Percentiles rank a stretch among this genome's conserved stretches.
Evolutionary conservation across 2,888 invertebrate genomes (phyloP).

Genomic region (Lamellibrachia columna): DNA sequence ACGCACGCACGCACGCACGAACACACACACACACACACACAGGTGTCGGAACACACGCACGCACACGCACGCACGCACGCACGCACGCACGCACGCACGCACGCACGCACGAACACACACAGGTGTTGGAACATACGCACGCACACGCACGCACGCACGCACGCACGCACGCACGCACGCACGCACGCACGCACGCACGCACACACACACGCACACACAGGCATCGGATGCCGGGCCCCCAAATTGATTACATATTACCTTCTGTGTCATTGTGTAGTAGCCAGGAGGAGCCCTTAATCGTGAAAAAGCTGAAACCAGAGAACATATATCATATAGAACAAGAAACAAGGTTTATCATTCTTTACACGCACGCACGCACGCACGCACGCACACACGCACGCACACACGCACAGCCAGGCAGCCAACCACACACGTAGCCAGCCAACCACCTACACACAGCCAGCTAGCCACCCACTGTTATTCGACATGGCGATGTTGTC

Average conservation of each 20-base stretch:
- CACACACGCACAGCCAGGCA: not conserved
- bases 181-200: not conserved
- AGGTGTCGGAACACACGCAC: no score
- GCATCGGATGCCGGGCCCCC: no score
- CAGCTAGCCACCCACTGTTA: not conserved
- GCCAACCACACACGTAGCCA: not conserved
- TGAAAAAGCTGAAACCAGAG: not conserved
- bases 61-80: not conserved
- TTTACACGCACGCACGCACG: no score
- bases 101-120: no score
- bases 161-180: no score
- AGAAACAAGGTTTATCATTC: not conserved
- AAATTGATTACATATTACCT: not conserved
- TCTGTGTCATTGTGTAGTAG: not conserved
- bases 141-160: no score
- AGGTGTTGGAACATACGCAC: no score
- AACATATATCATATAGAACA: not conserved
- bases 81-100: not conserved
- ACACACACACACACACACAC: no score
- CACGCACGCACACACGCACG: not conserved
- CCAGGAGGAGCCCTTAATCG: not conserved
- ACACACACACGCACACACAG: not conserved
- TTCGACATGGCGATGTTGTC: no score
- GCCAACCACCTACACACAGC: not conserved
- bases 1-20: no score